Evolutionary conservation across 2,113 vertebrate species (phyloP).

Genomic region (Pandion haliaetus): DNA sequence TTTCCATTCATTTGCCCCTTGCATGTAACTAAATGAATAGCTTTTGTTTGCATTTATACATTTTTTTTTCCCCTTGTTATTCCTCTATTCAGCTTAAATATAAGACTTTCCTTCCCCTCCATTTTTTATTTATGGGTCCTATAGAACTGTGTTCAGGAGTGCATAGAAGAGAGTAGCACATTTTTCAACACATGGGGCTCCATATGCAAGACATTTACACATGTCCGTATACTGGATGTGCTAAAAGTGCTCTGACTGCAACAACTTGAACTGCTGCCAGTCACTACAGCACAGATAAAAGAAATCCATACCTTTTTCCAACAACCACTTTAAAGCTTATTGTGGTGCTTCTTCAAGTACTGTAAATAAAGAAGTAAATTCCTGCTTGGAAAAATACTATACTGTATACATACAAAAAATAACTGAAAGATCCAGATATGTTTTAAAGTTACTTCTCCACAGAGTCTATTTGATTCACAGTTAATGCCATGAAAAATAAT

Average conservation of each 20-base stretch:
- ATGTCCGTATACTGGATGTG: background rate
- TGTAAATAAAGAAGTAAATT: background rate
- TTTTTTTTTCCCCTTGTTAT: background rate
- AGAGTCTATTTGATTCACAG: background rate
- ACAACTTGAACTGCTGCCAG: background rate
- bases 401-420: background rate
- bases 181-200: background rate
- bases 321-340: background rate
- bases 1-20: background rate
- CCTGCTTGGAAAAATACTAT: background rate
- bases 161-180: background rate
- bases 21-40: background rate
- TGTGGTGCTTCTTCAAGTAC: background rate
- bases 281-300: background rate
- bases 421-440: background rate
- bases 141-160: background rate
- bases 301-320: background rate
- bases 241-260: background rate
- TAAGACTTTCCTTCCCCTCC: background rate
- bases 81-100: background rate
- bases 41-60: background rate
- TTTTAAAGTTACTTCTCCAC: slow-evolving; percentile 14
- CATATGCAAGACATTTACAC: background rate
- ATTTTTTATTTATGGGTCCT: background rate
- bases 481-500: background rate